Percentiles rank a stretch among this genome's conserved stretches.
phyloP scores from a whole-genome alignment of 2,113 vertebrate genomes.

The Crotalus tigris region DNA sequence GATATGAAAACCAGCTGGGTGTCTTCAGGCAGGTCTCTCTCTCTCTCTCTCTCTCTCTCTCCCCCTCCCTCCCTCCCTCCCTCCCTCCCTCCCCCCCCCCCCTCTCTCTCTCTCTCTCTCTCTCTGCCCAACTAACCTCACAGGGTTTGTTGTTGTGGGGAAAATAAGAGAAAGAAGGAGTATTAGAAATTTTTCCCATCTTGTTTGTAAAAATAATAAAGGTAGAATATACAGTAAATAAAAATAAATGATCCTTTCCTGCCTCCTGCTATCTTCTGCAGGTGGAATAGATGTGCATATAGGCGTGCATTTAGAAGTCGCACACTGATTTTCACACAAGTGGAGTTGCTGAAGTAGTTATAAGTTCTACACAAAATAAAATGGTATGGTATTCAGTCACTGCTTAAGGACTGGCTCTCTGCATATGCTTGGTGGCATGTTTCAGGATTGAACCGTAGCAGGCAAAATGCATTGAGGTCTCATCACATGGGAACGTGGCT shows the following conservation, averaged over 20 bases:
- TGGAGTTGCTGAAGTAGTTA: not conserved
- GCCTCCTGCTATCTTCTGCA: not conserved
- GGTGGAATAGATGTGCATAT: too few relatives aligned
- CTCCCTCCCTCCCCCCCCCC: too few relatives aligned
- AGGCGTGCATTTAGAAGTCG: not conserved
- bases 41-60: too few relatives aligned
- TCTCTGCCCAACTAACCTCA: not conserved
- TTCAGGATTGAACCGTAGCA: not conserved
- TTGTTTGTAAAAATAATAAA: not conserved
- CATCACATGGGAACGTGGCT: not conserved
- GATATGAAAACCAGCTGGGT: not conserved
- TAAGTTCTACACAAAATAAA: not conserved
- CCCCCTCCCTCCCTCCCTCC: too few relatives aligned
- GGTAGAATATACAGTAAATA: not conserved
- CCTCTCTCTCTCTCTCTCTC: not conserved
- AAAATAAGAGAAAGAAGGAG: not conserved
- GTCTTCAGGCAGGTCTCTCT: not conserved
- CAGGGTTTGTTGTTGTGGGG: not conserved
- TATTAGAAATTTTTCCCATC: not conserved
- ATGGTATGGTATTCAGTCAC: not conserved
- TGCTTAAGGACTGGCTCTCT: not conserved
- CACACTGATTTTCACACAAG: not conserved
- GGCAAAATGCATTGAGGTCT: not conserved
- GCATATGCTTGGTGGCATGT: not conserved
- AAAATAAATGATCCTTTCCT: not conserved